These are phyloP conservation scores for Anhinga rufa DNA, from an alignment of 2,113 vertebrate species.

Conservation along the genomic window DNA sequence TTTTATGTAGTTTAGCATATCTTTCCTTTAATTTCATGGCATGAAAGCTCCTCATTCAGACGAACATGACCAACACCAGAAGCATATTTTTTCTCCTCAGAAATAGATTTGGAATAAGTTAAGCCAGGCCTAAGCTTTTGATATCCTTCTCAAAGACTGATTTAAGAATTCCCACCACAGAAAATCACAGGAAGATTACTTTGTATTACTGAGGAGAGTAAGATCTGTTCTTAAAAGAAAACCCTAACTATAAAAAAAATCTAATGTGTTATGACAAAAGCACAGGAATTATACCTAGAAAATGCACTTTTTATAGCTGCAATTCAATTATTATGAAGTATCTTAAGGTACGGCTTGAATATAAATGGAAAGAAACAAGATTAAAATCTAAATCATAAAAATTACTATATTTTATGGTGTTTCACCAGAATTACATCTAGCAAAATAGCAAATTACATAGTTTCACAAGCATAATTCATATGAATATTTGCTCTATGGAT, in stretches of 20 bases:
- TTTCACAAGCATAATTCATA: not conserved
- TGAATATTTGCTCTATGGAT: not conserved
- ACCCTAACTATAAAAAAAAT: not conserved
- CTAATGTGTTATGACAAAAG: not conserved
- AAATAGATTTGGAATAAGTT: not conserved
- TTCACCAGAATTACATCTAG: not conserved
- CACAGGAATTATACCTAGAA: not conserved
- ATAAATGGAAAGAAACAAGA: not conserved
- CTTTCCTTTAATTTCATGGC: not conserved
- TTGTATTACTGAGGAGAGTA: not conserved
- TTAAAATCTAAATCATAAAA: not conserved
- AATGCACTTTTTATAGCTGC: not conserved
- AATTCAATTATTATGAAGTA: not conserved
- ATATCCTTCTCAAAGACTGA: not conserved
- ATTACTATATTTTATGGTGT: not conserved
- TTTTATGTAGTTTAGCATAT: not conserved
- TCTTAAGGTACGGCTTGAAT: not conserved
- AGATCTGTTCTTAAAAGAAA: not conserved
- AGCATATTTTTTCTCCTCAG: not conserved
- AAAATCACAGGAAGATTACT: not conserved
- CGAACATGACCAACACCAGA: not conserved
- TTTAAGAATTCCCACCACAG: not conserved
- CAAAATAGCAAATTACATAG: not conserved
- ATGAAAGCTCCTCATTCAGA: not conserved
- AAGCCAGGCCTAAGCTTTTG: not conserved